Evolutionary conservation across 1,140 invertebrate species (phyloP).

Genomic region (Drosophila kikkawai): DNA sequence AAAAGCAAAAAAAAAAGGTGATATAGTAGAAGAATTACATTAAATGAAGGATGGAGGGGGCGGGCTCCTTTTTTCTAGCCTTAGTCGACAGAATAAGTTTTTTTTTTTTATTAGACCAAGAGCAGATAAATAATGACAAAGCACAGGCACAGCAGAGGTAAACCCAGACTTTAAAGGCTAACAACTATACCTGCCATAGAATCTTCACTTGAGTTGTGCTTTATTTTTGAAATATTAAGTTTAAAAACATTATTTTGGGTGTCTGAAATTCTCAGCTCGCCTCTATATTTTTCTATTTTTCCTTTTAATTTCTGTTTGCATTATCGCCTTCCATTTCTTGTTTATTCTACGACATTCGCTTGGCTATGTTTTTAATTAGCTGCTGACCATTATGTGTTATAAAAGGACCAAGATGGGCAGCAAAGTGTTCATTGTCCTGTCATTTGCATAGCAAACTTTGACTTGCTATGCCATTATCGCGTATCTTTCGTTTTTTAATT

Average conservation of each 20-base stretch:
- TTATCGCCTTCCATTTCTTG: conserved; percentile 50
- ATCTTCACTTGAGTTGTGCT: too few relatives aligned
- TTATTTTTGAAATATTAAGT: not conserved
- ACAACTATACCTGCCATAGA: not conserved
- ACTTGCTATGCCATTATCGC: conserved; percentile 53
- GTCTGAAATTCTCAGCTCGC: conserved; percentile 19
- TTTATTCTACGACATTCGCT: conserved; percentile 68
- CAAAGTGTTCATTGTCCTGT: conserved; percentile 77
- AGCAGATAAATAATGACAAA: conserved; percentile 78
- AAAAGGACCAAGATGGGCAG: conserved; percentile 42
- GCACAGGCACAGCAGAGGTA: conserved; percentile 49
- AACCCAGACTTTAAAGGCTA: not conserved
- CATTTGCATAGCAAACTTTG: conserved; percentile 82
- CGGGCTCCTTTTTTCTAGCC: conserved; percentile 37
- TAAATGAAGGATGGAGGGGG: conserved; percentile 4
- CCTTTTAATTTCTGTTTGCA: conserved; percentile 38
- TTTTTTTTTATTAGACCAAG: conserved; percentile 13
- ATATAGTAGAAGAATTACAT: conserved; percentile 46
- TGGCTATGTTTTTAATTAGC: conserved; percentile 75
- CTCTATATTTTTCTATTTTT: not conserved
- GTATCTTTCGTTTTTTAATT: conserved; percentile 80
- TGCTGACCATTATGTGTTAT: conserved; percentile 54
- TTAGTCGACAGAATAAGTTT: conserved; percentile 49
- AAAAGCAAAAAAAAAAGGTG: conserved; percentile 10
- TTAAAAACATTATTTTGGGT: not conserved